Evolutionary conservation across 1,140 invertebrate genomes (phyloP), one percentile per base, ranked within the genome.

Genomic region (Trissolcus basalis): DNA sequence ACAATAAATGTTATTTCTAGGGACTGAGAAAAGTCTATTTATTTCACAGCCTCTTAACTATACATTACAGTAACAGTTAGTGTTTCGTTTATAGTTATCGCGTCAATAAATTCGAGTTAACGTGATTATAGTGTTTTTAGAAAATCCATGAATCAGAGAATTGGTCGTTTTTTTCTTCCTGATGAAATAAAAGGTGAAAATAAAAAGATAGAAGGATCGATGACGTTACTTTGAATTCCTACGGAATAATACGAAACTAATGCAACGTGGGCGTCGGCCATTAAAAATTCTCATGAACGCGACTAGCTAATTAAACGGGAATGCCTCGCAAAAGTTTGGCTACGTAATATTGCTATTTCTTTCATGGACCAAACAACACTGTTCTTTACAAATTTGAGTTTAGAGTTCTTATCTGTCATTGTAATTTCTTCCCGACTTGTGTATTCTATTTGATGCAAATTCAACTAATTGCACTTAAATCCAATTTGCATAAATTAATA

Each of bases 401-500:
- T 4, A 8, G 7, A 15, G 4, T 44, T 44, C 41, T 44, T 58
- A 58, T 58, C 16, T 14, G 9, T 32, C 15, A 55, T 49, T 49
- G 36, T 53, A 36, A 53, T 27, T 54, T 54, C 47, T 5, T 53
- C 36, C 44, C 5, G 32, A 32, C 13, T 50, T 49, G 35, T 32
- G 47, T 35, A 50, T 67, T 49, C 11, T 45, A 50, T 50, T 58
- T 67, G 36, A 67, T 13, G 45, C 36, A 43, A 58, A 67, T 56
- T 50, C 56, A 56, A 58, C 54, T 67, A 67, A 67, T 50, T 51
- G 16, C 43, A 53, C 47, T 69, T 59, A 69, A 69, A 59, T 58
- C 33, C 43, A 69, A 69, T 69, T 60, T 60, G 43, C 65, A 69
- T 69, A 69, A 69, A 60, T 69, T 69, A 69, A 60, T 69, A 60